Base-by-base conservation (phyloP, 2,797 vertebrate genomes). In the Phoeniculus purpureus region DNA sequence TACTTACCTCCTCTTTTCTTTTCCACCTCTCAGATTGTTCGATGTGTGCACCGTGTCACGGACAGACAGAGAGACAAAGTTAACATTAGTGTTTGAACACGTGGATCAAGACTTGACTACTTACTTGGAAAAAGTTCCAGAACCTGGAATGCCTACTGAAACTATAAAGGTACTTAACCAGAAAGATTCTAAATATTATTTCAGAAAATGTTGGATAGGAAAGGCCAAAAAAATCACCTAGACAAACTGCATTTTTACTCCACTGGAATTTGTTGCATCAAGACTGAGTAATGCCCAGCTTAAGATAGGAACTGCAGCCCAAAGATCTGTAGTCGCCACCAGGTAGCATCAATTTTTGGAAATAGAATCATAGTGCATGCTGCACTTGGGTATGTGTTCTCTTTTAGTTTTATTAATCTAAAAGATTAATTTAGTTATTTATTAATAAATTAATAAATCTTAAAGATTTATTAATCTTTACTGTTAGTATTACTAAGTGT, bases 101-200 rank as follows among this genome's bases (percentile, higher is more conserved):
- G 99, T 99, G 96, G 99, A 99, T 97, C 99, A 99, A 98, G 99
- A 99, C 97, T 98, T 99, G 97, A 99, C 99, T 96, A 99, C 99
- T 94, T 99, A 99, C 95, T 97, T 99, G 98, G 98, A 99, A 98
- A 99, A 99, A 98, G 99, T 98, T 93, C 99, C 99, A 45, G 98
- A 99, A 84, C 99, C 99, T 26, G 99, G 99, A 87, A 98, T 99
- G 64, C 99, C 99, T 78, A 98, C 98, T 29, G 99, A 99, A 97
- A 99, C 98, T 84, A 99, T 99, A 96, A 99, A 99, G 99, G 99
- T 99, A 98, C 95, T 60, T 89, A 75, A 91, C 32, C 78, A 81
- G 82, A 85, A 85, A 68, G 14, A 73, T 92, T 52, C 77, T 32
- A 62, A 17, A 4, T 81, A 62, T 22, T 55, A 59, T 65, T 91